Base-by-base conservation (phyloP, 2,113 vertebrate species). In the Rhynchomys soricoides region DNA sequence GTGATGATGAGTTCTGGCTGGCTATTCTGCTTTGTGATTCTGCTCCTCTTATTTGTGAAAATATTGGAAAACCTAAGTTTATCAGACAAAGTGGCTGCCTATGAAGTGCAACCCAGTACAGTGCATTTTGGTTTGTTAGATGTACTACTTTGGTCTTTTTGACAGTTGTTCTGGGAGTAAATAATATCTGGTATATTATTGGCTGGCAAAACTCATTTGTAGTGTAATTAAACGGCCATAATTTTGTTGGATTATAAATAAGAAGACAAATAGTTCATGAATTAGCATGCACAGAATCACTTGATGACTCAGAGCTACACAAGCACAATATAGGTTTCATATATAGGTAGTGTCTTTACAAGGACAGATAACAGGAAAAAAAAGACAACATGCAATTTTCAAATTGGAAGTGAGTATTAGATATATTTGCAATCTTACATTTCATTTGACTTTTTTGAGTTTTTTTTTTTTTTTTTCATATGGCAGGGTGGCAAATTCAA, bases 201-300 rank as follows among this genome's bases (percentile, higher is more conserved):
- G 96, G 45, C 86, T 98, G 88, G 94, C 68, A 98, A 98, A 98
- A 97, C 62, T 92, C 97, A 97, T 98, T 94, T 94, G 94, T 96
- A 96, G 92, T 98, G 93, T 89, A 98, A 97, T 97, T 97, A 98
- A 98, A 91, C 82, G 98, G 52, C 87, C 95, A 97, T 98, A 96
- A 87, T 97, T 98, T 98, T 97, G 55, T 97, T 97, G 94, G 68
- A 96, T 37, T 48, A 22, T 98, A 98, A 98, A 98, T 64, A 97
- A 37, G 81, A 96, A 97, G 97, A 97, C 96, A 97, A 98, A 97
- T 43, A 96, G 94, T 91, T 86, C 0, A 0, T 96, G 95, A 98
- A 96, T 97, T 95, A 98, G 75, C 85, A 94, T 90, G 59, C 94
- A 87, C n/a, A 74, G 81, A 12, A 90, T 91, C 1, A 91, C 89